phyloP scores from a whole-genome alignment of 53 echinoderm and acorn worm genomes.

The Stichopus horrens region DNA sequence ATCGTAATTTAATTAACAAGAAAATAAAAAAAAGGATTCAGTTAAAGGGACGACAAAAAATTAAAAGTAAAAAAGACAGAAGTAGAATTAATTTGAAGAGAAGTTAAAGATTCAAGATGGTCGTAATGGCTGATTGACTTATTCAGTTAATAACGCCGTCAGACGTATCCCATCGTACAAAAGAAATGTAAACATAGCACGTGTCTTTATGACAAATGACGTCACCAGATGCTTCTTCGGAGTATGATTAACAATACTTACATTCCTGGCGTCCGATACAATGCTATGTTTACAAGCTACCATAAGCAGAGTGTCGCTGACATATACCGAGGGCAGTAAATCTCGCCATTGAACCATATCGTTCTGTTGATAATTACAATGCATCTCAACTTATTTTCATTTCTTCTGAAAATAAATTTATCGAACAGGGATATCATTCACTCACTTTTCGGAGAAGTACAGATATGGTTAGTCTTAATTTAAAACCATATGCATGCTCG shows the following conservation, averaged over 20 bases:
- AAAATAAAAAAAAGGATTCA: too few species aligned
- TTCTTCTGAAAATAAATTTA: constrained; percentile 1
- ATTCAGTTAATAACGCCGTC: constrained; percentile 15
- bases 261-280: constrained; percentile 6
- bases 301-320: constrained; percentile 1
- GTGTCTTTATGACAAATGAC: constrained; percentile 22
- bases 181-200: constrained; percentile 12
- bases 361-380: constrained; percentile 6
- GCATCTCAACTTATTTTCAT: not conserved
- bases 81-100: not conserved
- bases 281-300: constrained; percentile 1
- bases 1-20: too few species aligned
- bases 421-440: not conserved
- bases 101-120: not conserved
- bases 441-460: not conserved
- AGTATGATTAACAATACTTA: constrained; percentile 28
- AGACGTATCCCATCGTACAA: not conserved
- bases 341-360: not conserved
- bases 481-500: not conserved
- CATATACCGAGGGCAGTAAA: not conserved
- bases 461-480: not conserved
- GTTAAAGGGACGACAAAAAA: too few species aligned
- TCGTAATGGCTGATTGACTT: not conserved
- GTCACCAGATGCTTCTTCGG: constrained; percentile 7
- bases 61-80: too few species aligned